Percentiles rank a stretch among this genome's conserved stretches.
These are phyloP conservation scores for Bubo blakistoni DNA, from an alignment of 2,113 vertebrate genomes.

Conservation along the genomic window DNA sequence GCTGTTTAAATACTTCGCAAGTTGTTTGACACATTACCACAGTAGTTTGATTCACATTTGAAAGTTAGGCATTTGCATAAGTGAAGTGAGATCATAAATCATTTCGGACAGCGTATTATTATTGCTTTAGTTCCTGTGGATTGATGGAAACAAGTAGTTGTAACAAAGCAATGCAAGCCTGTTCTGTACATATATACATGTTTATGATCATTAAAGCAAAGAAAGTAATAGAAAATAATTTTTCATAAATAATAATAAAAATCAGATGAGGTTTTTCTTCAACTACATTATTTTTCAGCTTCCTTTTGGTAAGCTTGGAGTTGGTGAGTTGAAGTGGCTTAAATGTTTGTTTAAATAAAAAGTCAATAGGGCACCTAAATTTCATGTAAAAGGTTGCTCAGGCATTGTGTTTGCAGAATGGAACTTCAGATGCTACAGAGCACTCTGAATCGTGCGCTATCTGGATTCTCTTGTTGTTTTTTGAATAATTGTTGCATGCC, in stretches of 20 bases:
- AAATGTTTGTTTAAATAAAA: not conserved
- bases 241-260: not conserved
- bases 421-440: not conserved
- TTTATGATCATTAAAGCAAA: not conserved
- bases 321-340: not conserved
- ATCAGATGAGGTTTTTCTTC: not conserved
- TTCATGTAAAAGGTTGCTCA: not conserved
- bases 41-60: conserved; percentile 70
- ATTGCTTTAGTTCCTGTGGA: conserved; percentile 41
- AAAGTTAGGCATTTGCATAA: conserved; percentile 71
- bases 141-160: conserved; percentile 53
- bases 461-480: not conserved
- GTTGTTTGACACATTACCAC: conserved; percentile 70
- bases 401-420: not conserved
- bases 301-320: not conserved
- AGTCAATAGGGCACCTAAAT: not conserved
- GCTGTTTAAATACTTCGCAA: conserved; percentile 69
- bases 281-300: not conserved
- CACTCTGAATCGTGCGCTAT: not conserved
- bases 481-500: not conserved
- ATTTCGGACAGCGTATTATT: conserved; percentile 69
- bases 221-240: not conserved
- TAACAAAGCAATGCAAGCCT: conserved; percentile 10
- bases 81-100: conserved; percentile 75
- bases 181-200: not conserved